Conservation (phyloP, 2,888 invertebrate species). For the Heliconius aoede region DNA sequence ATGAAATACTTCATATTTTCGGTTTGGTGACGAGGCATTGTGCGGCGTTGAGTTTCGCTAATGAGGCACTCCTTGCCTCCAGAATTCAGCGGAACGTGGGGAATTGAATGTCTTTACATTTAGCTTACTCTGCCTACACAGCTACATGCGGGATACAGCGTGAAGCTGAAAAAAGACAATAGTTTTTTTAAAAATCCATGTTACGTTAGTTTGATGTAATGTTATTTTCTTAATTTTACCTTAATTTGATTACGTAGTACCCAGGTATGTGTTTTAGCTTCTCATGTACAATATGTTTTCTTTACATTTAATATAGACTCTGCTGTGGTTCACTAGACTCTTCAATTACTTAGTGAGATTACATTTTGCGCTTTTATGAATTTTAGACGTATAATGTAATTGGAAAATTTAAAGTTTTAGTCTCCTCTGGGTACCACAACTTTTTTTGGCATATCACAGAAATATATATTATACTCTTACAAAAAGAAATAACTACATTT, state of each 20-base stretch:
- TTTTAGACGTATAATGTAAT: slow-evolving; percentile 17
- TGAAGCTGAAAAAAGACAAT: too few species aligned
- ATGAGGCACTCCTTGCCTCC: too few species aligned
- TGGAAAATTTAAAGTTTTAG: slow-evolving; percentile 1
- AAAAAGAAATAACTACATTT: not conserved
- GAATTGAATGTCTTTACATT: too few species aligned
- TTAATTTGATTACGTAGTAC: not conserved
- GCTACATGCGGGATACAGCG: too few species aligned
- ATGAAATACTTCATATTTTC: too few species aligned
- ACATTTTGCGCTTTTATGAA: slow-evolving; percentile 21
- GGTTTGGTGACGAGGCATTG: too few species aligned
- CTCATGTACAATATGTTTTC: not conserved
- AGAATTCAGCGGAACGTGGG: too few species aligned
- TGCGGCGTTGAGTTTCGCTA: too few species aligned
- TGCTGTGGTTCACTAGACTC: slow-evolving; percentile 17
- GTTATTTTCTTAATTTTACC: not conserved
- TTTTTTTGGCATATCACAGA: not conserved
- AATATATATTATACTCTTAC: too few species aligned
- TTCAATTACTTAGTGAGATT: slow-evolving; percentile 22
- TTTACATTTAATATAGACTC: slow-evolving; percentile 11
- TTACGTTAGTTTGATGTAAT: too few species aligned
- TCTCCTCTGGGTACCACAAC: not conserved
- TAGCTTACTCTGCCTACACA: too few species aligned
- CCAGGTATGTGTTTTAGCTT: not conserved
- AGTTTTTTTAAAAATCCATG: not conserved